Evolutionary conservation across 1,140 invertebrate genomes (phyloP), one percentile per base, ranked within the genome.

Genomic region (Diabrotica undecimpunctata): DNA sequence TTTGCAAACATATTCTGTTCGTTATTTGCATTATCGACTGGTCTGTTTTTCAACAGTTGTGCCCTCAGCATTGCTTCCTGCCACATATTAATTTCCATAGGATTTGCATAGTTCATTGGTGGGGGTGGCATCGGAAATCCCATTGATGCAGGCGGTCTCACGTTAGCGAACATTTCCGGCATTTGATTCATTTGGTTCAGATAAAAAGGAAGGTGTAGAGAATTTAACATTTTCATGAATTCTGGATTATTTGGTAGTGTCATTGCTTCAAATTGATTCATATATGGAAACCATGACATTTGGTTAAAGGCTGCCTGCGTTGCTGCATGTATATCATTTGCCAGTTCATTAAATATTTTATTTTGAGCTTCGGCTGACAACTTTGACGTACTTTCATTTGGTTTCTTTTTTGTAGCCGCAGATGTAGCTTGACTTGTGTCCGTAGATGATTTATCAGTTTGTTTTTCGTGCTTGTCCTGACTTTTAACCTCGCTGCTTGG

Each of bases 211-310:
- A 76, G 73, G 35, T 56, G 73, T 62, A 61, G 75, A 38, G 67
- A 64, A 25, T 67, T 65, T 6, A 83, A 67, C 11, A 81, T 79
- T 68, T 83, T 82, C 12, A 84, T 73, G 66, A 85, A 76, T 46
- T 85, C 83, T 39, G 80, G 78, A 61, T 79, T 79, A 54, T 74
- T 77, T 13, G 70, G 70, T 50, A 75, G 70, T 8, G 75, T 71
- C 66, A 75, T 74, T 3, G 75, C 72, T 64, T 82, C 83, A 51
- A 88, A 75, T 73, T 88, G 87, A 65, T 83, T 87, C 25, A 88
- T 78, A 70, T 88, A 89, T 2, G 87, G 87, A 39, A 88, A 71
- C 87, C 87, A 89, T 37, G 88, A 70, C 85, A 89, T 87, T 73
- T 88, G 87, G 72, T 86, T 85, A n/a, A 88, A 79, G 3, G 87